Conservation (phyloP, 2,888 invertebrate genomes). For the Hirtodrosophila cameraria region DNA sequence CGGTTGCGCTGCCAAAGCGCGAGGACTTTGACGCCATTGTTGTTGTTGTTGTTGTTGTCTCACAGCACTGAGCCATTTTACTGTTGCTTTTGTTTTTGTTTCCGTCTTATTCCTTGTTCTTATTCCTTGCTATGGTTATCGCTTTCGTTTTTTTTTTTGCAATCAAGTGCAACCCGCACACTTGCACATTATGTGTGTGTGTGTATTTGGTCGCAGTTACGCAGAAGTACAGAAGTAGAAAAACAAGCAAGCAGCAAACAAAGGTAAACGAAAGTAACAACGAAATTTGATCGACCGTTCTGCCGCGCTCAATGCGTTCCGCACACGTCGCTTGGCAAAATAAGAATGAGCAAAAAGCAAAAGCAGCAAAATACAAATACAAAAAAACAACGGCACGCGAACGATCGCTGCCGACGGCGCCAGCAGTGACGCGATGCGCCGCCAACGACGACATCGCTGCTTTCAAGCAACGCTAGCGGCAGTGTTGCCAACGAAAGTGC, state of each 20-base stretch:
- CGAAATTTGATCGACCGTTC: constrained; percentile 51
- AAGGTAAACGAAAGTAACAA: constrained; percentile 49
- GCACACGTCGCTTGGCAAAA: constrained; percentile 71
- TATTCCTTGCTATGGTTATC: constrained; percentile 12
- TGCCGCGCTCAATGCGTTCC: constrained; percentile 49
- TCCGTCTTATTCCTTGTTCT: constrained; percentile 1
- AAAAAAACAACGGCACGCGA: constrained; percentile 69
- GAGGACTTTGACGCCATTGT: constrained; percentile 40
- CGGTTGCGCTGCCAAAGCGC: constrained; percentile 31
- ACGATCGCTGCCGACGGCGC: constrained; percentile 49
- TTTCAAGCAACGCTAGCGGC: constrained; percentile 24
- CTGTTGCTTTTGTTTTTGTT: too few species aligned
- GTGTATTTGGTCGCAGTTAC: constrained; percentile 16
- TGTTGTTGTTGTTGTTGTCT: constrained; percentile 35
- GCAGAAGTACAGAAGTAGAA: too few species aligned
- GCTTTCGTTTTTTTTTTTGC: constrained; percentile 17
- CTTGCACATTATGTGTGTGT: background rate
- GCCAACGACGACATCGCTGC: background rate
- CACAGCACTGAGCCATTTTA: constrained; percentile 58
- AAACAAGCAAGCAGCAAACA: background rate
- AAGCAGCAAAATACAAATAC: constrained; percentile 38
- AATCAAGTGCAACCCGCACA: constrained; percentile 11
- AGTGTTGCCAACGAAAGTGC: constrained; percentile 23
- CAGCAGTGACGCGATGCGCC: too few species aligned
- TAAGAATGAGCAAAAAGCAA: constrained; percentile 68